These are phyloP conservation scores for Sylvilagus floridanus DNA, from an alignment of 2,797 vertebrate genomes.

Conservation along the genomic window DNA sequence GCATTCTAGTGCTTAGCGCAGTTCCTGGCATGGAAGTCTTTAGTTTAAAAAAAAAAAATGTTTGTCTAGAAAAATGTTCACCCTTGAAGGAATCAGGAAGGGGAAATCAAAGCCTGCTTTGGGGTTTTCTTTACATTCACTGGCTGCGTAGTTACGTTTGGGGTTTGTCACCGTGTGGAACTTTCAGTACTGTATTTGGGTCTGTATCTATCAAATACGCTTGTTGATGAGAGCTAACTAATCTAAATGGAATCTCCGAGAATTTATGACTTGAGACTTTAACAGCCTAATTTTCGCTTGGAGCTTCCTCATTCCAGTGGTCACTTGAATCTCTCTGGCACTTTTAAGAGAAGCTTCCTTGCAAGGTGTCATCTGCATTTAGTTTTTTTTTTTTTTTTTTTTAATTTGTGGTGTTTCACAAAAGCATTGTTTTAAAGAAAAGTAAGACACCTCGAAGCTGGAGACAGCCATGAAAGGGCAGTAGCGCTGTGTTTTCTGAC, in stretches of 20 bases:
- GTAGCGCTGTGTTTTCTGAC: constrained; percentile 1
- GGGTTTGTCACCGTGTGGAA: constrained; percentile 57
- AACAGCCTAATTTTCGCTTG: constrained; percentile 75
- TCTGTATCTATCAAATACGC: constrained; percentile 70
- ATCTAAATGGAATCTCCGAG: constrained; percentile 80
- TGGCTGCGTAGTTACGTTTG: background rate
- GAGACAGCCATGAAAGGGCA: background rate
- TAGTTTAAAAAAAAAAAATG: background rate
- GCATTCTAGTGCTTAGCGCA: background rate
- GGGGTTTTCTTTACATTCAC: constrained; percentile 18
- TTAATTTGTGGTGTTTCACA: constrained; percentile 37
- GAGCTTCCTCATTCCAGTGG: constrained; percentile 48
- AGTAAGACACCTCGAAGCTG: constrained; percentile 25
- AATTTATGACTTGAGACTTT: constrained; percentile 77
- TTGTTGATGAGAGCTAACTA: constrained; percentile 78
- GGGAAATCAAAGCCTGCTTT: constrained; percentile 6
- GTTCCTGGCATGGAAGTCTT: background rate
- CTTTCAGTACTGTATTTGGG: constrained; percentile 69
- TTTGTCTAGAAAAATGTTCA: background rate
- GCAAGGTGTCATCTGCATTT: background rate
- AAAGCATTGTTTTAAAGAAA: constrained; percentile 54
- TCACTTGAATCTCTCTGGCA: constrained; percentile 54
- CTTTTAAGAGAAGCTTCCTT: constrained; percentile 27
- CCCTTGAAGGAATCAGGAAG: background rate
- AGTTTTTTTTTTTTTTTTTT: background rate